Base-by-base conservation (phyloP, 2,113 vertebrate species). In the Xiphophorus hellerii region DNA sequence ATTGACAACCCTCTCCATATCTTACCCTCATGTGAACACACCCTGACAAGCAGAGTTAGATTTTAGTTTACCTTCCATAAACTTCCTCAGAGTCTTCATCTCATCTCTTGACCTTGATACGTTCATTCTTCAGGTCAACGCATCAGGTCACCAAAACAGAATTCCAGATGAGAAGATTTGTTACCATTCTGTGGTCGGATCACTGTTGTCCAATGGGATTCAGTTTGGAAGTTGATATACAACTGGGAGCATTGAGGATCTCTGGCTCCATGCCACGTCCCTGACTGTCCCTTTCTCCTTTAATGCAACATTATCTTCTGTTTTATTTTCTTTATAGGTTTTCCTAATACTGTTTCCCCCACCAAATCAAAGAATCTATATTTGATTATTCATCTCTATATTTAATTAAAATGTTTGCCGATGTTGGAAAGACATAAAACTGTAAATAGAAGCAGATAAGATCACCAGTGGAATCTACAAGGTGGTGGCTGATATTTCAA, bases 121-220 rank as follows among this genome's bases (percentile, higher is more conserved):
- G 71, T 87, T 84, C 72, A 84, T 76, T 83, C 58, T 69, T 33
- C 74, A 75, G 81, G 86, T 87, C 79, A 87, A 83, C 78, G 61
- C 51, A 83, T 66, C 69, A 84, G 89, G 89, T 93, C 90, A 93
- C 84, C 58, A 85, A 69, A 79, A 81, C 74, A 77, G 75, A 88
- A 73, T 88, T 78, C 88, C 85, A 17, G 65, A 81, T 84, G 91
- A 88, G 86, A 81, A 91, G 86, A 92, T 93, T 84, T 82, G 78
- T 90, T 91, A 91, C 91, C 82, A 69, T 85, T 88, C 83, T 89
- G 83, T 13, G 86, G 86, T 86, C 58, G 88, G 91, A 93, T 93
- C 88, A 82, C 37, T 90, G 75, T 71, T 84, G 76, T 90, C 93
- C 90, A 80, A 67, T 77, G 93, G 89, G 91, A 93, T 80, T 87